Evolutionary conservation across 2,113 vertebrate species (phyloP), one percentile per base, ranked within the genome.

Genomic region (Rhea pennata): DNA sequence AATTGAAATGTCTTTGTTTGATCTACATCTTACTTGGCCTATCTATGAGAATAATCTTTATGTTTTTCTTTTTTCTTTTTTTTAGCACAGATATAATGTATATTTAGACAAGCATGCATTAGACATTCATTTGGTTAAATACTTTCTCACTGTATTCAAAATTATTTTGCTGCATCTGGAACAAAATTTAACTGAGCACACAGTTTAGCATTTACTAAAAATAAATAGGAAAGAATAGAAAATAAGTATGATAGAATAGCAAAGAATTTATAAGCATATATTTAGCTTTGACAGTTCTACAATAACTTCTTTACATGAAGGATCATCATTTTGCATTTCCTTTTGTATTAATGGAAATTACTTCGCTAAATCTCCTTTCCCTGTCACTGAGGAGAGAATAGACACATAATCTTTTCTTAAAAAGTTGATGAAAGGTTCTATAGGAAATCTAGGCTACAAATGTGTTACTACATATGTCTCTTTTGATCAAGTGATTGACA

Each of bases 111-210:
- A 64, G 50, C n/a, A 33, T 75, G 75, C 40, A 27, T 27, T 70
- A 92, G 73, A 75, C 76, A 50, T 42, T 72, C 5, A 8, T 82
- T 69, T 93, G 70, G 44, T 90, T 93, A 82, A 92, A 65, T 29
- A 16, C 12, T 88, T 94, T 94, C 80, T 94, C 61, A 81, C 53
- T 78, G 24, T 93, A 40, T 56, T 90, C 83, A 65, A 72, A 74
- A 10, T 26, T 78, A 61, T 61, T 81, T 93, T 90, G 83, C 82
- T 81, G 79, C 61, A 36, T 84, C 80, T 93, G 85, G 72, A 94
- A 40, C 65, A 92, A 94, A 94, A 94, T 78, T 51, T 94, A 88
- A 81, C 54, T 53, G 56, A 90, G 51, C 56, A 81, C 51, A 81
- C 8, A 42, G n/a, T 79, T 94, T 42, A 83, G 71, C 11, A 2